These are phyloP conservation scores for Ectemnius lituratus DNA, from an alignment of 2,888 invertebrate genomes.

Conservation along the genomic window DNA sequence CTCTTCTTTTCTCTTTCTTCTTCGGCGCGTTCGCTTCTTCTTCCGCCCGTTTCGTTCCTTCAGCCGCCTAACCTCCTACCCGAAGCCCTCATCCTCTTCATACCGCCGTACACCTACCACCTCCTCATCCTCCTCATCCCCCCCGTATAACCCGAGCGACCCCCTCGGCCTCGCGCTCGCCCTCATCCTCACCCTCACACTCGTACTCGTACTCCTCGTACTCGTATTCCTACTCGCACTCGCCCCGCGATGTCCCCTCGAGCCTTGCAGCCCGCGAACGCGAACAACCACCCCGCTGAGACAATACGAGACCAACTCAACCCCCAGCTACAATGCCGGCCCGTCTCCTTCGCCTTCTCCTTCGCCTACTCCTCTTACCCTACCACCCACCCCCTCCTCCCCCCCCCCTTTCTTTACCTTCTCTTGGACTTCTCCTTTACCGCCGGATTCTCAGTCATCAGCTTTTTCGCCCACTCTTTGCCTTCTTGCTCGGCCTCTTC, in stretches of 20 bases:
- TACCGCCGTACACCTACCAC: constrained; percentile 12
- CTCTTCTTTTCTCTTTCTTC: constrained; percentile 52
- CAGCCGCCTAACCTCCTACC: constrained; percentile 48
- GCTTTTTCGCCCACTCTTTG: constrained; percentile 10
- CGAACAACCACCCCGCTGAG: constrained; percentile 73
- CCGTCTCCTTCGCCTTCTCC: constrained; percentile 48
- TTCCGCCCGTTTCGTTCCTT: constrained; percentile 60
- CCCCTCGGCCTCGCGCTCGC: constrained; percentile 18
- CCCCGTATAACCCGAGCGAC: constrained; percentile 47
- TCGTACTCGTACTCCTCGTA: constrained; percentile 13
- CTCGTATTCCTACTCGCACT: constrained; percentile 44
- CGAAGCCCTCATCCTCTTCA: constrained; percentile 31
- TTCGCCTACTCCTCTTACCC: constrained; percentile 38
- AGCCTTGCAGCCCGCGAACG: constrained; percentile 64
- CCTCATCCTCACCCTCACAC: constrained; percentile 14
- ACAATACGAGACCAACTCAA: constrained; percentile 70
- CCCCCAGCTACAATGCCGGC: constrained; percentile 49
- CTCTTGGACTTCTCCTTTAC: constrained; percentile 7
- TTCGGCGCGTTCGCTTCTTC: constrained; percentile 56
- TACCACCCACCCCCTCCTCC: constrained; percentile 33
- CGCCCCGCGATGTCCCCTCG: constrained; percentile 62
- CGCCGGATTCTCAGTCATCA: neutral
- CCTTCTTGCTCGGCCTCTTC: constrained; percentile 1
- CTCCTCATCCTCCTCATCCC: constrained; percentile 26
- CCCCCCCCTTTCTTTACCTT: constrained; percentile 35